Percentiles rank a stretch among this genome's conserved stretches.
Conservation (phyloP, 2,797 vertebrate genomes). For the Acrossocheilus fasciatus region DNA sequence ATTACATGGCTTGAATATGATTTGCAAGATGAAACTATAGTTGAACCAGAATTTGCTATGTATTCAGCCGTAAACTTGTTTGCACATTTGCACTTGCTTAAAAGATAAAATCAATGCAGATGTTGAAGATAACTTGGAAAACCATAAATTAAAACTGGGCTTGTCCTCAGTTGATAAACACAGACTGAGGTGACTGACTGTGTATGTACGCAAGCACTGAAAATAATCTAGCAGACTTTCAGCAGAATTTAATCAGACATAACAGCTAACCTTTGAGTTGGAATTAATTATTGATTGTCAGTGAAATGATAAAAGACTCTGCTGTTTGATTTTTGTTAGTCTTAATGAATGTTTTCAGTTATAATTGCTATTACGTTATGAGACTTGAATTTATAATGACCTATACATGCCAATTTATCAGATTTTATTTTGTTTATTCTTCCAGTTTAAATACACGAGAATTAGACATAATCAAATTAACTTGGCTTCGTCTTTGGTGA, state of each 20-base stretch:
- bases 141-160: neutral
- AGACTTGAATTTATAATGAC: conserved; percentile 24
- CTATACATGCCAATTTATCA: neutral
- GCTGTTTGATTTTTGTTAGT: neutral
- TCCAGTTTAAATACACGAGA: neutral
- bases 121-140: neutral
- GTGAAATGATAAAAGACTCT: neutral
- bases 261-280: conserved; percentile 17
- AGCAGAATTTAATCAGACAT: neutral
- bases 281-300: conserved; percentile 15
- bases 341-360: neutral
- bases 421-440: neutral
- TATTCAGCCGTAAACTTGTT: neutral
- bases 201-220: neutral
- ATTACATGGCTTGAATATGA: neutral
- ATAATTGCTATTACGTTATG: neutral
- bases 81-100: neutral
- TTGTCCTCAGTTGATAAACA: neutral
- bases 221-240: conserved; percentile 15
- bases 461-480: conserved; percentile 14
- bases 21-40: neutral
- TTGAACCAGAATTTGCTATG: neutral
- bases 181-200: neutral
- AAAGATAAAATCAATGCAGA: conserved; percentile 11
- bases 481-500: neutral